phyloP scores from a whole-genome alignment of 1,140 invertebrate species.

The Hycleus phaleratus region DNA sequence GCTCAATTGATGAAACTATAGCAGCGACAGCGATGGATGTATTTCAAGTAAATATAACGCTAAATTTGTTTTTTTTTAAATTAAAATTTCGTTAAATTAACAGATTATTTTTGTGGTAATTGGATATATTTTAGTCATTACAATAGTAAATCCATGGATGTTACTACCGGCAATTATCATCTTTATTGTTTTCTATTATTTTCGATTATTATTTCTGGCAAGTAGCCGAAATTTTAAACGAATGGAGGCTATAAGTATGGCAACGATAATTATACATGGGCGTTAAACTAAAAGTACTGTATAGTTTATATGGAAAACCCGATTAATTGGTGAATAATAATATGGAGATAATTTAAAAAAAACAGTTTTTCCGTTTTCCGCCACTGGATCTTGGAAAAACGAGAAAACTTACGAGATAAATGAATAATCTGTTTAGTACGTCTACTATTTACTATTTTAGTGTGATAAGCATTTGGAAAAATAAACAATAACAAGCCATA shows the following conservation, averaged over 20 bases:
- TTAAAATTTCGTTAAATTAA: constrained; percentile 35
- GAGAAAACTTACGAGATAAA: no score
- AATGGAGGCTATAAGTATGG: constrained; percentile 66
- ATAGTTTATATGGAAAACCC: no score
- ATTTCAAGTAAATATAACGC: constrained; percentile 41
- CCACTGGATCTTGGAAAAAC: no score
- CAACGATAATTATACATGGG: neutral
- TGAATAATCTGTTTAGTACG: no score
- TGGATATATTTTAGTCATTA: constrained; percentile 61
- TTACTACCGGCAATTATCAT: constrained; percentile 58
- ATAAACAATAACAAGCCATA: no score
- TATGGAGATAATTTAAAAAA: no score
- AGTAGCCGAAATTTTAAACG: constrained; percentile 75
- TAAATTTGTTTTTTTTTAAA: no score
- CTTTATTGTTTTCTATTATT: neutral
- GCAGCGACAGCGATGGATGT: constrained; percentile 68
- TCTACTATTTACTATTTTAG: no score
- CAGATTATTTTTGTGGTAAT: constrained; percentile 29
- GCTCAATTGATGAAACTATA: constrained; percentile 73
- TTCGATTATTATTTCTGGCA: constrained; percentile 56
- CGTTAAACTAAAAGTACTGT: constrained; percentile 67
- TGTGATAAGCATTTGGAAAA: no score
- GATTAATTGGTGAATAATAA: no score
- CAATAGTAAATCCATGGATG: constrained; percentile 65
- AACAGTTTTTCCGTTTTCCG: constrained; percentile 21